Evolutionary conservation across 2,888 invertebrate genomes (phyloP), one percentile per base, ranked within the genome.

Genomic region (Anarsia innoxiella): DNA sequence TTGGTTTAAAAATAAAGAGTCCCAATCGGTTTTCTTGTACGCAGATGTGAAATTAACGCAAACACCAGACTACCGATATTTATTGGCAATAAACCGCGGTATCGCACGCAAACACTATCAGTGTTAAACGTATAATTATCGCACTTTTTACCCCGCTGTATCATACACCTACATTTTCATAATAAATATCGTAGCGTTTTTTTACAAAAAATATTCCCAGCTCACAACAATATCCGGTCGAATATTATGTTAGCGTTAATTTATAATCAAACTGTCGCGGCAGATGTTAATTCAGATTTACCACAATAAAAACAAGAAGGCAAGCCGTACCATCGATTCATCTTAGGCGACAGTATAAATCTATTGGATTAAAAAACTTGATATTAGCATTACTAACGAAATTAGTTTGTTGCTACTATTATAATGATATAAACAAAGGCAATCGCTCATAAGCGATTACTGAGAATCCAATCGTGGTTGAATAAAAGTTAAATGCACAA

Each of bases 31-130:
- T 58, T 58, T 53, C 56, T 52, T 48, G 52, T 47, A 53, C 53
- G 56, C 51, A 49, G 53, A 51, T 48, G 47, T 50, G 51, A 60
- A 61, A 56, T 54, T 41, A 60, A 55, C 59, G 15, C 14, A 55
- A 61, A 66, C 63, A 67, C 63, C 71, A 69, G 69, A 68, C 54
- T 56, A 53, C 63, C 71, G 59, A 80, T 79, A 77, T 79, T 80
- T 75, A 82, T 72, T 67, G 60, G 64, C 62, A 61, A 77, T 79
- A 80, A 80, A 82, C 70, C 53, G 42, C 51, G 52, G 55, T 59
- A 52, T 56, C 58, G 56, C 58, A 45, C 42, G 53, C 44, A n/a
- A n/a, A n/a, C n/a, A n/a, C n/a, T n/a, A n/a, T 26, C 49, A 45
- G n/a, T 9, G 31, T 27, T 14, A 23, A 31, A 30, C 14, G 42